A percentile compares a stretch with the other conserved stretches of the same genome.
Conservation (phyloP, 1,140 invertebrate species). For the Trichogramma pretiosum region DNA sequence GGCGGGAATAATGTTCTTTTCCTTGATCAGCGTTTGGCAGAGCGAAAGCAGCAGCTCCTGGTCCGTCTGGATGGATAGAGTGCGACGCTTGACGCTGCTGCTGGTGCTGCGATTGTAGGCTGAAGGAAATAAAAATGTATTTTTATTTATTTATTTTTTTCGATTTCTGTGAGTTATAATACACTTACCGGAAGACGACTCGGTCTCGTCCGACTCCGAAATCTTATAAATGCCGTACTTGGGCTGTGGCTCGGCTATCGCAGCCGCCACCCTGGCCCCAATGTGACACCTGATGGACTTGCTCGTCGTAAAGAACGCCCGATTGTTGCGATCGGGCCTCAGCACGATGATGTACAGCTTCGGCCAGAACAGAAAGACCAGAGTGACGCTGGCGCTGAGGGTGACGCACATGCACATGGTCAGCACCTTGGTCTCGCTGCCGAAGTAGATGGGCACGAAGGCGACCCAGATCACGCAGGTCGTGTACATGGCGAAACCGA, state of each 20-base stretch:
- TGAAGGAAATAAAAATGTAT: too few relatives aligned
- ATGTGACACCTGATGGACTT: conserved; percentile 74
- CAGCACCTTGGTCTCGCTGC: conserved; percentile 61
- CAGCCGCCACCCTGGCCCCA: conserved; percentile 46
- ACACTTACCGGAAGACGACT: conserved; percentile 11
- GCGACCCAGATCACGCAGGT: conserved; percentile 83
- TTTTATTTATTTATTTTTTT: too few relatives aligned
- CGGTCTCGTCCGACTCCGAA: conserved; percentile 18
- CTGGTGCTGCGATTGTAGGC: too few relatives aligned
- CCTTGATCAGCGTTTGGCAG: conserved; percentile 16
- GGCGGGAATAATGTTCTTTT: conserved; percentile 18
- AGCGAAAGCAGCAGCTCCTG: conserved; percentile 36
- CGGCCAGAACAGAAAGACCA: conserved; percentile 68
- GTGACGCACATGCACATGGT: conserved; percentile 64
- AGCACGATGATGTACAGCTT: conserved; percentile 73
- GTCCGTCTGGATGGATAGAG: conserved; percentile 43
- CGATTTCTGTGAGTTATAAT: not conserved
- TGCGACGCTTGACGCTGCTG: conserved; percentile 25
- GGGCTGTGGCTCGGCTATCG: conserved; percentile 32
- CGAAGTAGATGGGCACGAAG: conserved; percentile 79
- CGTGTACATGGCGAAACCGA: conserved; percentile 80
- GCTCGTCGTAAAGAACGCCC: conserved; percentile 68
- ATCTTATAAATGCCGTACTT: conserved; percentile 27
- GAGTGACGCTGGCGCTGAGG: conserved; percentile 66
- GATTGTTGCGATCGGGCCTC: conserved; percentile 68